Evolutionary conservation across 2,888 invertebrate species (phyloP), one percentile per base, ranked within the genome.

Genomic region (Sminthurinus aureus): DNA sequence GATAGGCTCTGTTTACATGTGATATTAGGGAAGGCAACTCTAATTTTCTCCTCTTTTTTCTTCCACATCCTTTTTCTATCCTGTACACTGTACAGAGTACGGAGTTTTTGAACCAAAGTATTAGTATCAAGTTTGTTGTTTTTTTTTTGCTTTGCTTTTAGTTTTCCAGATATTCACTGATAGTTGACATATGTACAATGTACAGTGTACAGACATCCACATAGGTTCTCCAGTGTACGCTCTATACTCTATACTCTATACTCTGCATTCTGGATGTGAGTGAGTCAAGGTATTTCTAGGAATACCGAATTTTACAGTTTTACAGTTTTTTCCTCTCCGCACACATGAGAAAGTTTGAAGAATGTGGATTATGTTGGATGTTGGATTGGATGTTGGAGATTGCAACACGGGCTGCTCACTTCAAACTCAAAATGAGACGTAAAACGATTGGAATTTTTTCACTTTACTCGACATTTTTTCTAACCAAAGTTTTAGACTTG

Each of bases 21-120:
- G 24, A 71, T 71, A 24, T 71, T 71, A 71, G 26, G 71, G 71
- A 71, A 71, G 71, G 71, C 71, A 71, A 71, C 24, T 71, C 26
- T 71, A 71, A 71, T 71, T 71, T 71, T 24, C 24, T 71, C 24
- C 24, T 15, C 15, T 26, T 71, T 71, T 71, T 71, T 71, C 24
- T 71, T 13, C 22, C 24, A 20, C 67, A 11, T 24, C 71, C 12
- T 26, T 22, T 24, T 24, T 13, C 22, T 9, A 71, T 26, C 24
- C 13, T 24, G 71, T 6, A 58, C 15, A 58, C 58, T 9, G 18
- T 58, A 6, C 13, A 58, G 18, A 2, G 0, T 2, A 58, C 58
- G 2, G 58, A 2, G n/a, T n/a, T n/a, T 15, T 58, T 9, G 4
- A 58, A 38, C 38, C 38, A 38, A 38, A 38, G 38, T 38, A 38